phyloP scores from a whole-genome alignment of 2,888 invertebrate species.

The Amaurobius ferox region DNA sequence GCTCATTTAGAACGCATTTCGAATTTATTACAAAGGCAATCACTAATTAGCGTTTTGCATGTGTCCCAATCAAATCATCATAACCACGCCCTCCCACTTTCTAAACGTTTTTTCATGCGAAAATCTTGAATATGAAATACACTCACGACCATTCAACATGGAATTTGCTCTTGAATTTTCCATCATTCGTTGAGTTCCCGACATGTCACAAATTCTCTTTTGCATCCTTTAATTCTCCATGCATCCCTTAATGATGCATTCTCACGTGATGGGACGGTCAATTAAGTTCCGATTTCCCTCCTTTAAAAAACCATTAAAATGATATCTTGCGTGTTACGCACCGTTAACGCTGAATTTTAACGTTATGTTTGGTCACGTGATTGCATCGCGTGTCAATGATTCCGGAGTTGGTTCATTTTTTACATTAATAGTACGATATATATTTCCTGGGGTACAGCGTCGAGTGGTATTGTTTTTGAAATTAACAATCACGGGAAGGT shows the following conservation, averaged over 20 bases:
- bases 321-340: conserved; percentile 12
- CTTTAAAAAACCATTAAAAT: background rate
- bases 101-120: background rate
- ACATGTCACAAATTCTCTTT: background rate
- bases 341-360: conserved; percentile 3
- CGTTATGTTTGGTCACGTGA: background rate
- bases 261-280: background rate
- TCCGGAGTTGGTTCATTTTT: no score
- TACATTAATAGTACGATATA: no score
- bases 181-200: background rate
- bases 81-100: background rate
- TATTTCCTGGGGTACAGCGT: no score
- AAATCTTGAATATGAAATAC: background rate
- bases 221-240: background rate
- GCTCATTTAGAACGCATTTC: background rate
- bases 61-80: background rate
- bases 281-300: background rate
- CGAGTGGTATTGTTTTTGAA: no score
- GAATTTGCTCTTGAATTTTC: background rate
- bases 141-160: background rate
- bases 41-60: background rate
- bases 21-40: background rate
- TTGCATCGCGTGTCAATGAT: background rate
- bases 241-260: background rate
- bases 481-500: no score